A percentile compares a stretch with the other conserved stretches of the same genome.
phyloP scores from a whole-genome alignment of 2,113 vertebrate species.

The Chlamydotis undulata region DNA sequence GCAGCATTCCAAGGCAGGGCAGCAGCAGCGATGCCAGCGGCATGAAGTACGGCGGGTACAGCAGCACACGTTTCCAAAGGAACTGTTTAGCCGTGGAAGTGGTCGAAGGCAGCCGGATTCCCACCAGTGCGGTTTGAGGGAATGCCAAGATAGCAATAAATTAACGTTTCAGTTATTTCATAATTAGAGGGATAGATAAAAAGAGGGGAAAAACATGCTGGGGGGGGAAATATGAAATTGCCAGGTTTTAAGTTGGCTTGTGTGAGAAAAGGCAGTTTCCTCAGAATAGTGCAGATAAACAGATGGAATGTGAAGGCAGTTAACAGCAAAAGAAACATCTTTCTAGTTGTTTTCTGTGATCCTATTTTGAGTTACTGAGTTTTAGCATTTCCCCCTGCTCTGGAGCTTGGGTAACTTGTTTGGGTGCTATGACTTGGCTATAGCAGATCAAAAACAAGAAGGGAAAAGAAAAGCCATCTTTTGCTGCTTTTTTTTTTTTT shows the following conservation, averaged over 20 bases:
- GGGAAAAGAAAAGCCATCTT: not conserved
- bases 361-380: not conserved
- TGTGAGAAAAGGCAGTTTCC: conserved; percentile 4
- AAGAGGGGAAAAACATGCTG: not conserved
- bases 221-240: not conserved
- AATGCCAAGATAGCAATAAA: not conserved
- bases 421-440: not conserved
- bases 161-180: not conserved
- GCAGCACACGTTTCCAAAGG: not conserved
- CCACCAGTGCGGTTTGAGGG: not conserved
- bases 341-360: not conserved
- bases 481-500: not conserved
- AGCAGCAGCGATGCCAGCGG: not conserved
- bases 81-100: not conserved
- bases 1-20: not conserved
- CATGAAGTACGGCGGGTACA: not conserved
- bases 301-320: not conserved
- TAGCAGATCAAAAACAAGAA: not conserved
- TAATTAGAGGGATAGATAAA: conserved; percentile 28
- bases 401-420: not conserved
- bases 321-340: not conserved
- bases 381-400: not conserved
- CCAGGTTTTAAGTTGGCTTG: not conserved
- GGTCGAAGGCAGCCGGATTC: not conserved
- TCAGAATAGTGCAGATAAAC: not conserved